phyloP scores from a whole-genome alignment of 2,888 invertebrate genomes.

The Aphidoletes aphidimyza region DNA sequence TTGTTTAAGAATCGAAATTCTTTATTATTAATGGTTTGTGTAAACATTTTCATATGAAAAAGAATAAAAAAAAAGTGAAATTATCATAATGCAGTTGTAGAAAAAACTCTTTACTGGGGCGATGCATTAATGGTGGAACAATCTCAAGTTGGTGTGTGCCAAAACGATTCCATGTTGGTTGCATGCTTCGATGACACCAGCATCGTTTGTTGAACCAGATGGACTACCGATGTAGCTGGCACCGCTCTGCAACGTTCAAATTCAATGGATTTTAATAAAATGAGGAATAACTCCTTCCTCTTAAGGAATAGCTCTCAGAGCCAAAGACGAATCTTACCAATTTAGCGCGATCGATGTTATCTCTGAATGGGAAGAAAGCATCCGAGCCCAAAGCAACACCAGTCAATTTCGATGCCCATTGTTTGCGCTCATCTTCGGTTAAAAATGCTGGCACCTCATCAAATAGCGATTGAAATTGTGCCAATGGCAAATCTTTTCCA shows the following conservation, averaged over 20 bases:
- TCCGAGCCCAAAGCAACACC: constrained; percentile 92
- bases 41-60: background rate
- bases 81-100: background rate
- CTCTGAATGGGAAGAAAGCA: constrained; percentile 98
- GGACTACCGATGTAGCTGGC: constrained; percentile 94
- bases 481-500: constrained; percentile 84
- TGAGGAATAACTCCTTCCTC: constrained; percentile 6
- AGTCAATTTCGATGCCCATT: constrained; percentile 77
- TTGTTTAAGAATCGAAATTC: background rate
- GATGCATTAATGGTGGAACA: constrained; percentile 89
- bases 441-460: constrained; percentile 75
- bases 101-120: background rate
- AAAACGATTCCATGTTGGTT: constrained; percentile 89
- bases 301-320: background rate
- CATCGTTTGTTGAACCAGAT: constrained; percentile 93
- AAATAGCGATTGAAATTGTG: constrained; percentile 76
- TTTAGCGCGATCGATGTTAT: constrained; percentile 92
- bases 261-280: constrained; percentile 31
- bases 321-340: constrained; percentile 72
- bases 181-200: constrained; percentile 88
- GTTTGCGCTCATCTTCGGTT: constrained; percentile 73
- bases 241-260: constrained; percentile 78
- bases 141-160: constrained; percentile 87
- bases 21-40: background rate
- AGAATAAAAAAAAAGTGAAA: background rate